Conservation (phyloP, 2,797 vertebrate genomes). For the Urophycis tenuis region DNA sequence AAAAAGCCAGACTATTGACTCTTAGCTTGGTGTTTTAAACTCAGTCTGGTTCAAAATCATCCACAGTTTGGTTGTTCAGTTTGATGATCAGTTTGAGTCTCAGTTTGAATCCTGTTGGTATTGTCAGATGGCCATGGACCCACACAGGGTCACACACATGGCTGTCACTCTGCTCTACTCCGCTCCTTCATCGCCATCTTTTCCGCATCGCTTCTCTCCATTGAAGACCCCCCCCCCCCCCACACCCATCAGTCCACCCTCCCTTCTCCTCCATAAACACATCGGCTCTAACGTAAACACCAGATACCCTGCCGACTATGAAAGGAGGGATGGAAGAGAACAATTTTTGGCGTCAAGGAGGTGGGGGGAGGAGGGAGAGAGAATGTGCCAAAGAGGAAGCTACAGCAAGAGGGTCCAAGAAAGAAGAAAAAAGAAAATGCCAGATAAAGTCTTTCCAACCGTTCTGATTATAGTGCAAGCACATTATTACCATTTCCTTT, state of each 20-base stretch:
- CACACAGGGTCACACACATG: not conserved
- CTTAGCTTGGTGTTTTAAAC: not conserved
- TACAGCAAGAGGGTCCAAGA: not conserved
- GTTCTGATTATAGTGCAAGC: not conserved
- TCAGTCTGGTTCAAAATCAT: not conserved
- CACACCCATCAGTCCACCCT: conserved; percentile 40
- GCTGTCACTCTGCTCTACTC: conserved; percentile 15
- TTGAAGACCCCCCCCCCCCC: conserved; percentile 27
- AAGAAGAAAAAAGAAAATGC: conserved; percentile 10
- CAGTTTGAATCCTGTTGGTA: not conserved
- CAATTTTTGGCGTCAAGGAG: conserved; percentile 8
- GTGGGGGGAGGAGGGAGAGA: conserved; percentile 24
- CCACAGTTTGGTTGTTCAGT: not conserved
- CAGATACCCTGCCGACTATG: conserved; percentile 19
- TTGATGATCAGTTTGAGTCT: no score
- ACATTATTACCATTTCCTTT: not conserved
- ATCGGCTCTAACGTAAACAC: conserved; percentile 58
- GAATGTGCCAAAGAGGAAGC: conserved; percentile 7
- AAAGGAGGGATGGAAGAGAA: not conserved
- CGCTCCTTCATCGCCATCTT: conserved; percentile 30
- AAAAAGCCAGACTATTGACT: conserved; percentile 2
- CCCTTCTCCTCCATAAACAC: conserved; percentile 56
- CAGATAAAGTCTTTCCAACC: conserved; percentile 18
- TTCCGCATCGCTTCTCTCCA: conserved; percentile 22
- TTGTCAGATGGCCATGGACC: not conserved